phyloP scores from a whole-genome alignment of 2,113 vertebrate genomes.

The Pterocles gutturalis region DNA sequence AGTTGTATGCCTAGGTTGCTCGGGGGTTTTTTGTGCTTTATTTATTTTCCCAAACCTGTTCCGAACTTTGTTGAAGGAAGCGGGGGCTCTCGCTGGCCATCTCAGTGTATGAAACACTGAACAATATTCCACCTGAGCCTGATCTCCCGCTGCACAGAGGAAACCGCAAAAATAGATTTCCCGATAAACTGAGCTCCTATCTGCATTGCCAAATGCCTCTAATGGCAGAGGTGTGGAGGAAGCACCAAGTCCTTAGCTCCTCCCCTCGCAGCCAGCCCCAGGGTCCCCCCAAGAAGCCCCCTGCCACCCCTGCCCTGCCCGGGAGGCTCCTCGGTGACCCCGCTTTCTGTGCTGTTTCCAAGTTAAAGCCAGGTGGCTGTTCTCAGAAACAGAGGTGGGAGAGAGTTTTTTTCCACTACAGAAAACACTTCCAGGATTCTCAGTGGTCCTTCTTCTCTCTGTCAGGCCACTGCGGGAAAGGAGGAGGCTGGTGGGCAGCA shows the following conservation, averaged over 20 bases:
- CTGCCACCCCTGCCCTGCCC: not conserved
- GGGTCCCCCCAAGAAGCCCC: not conserved
- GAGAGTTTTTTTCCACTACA: not conserved
- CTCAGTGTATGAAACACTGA: not conserved
- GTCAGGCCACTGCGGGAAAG: not conserved
- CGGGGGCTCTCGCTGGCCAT: not conserved
- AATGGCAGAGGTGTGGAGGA: not conserved
- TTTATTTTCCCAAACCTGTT: not conserved
- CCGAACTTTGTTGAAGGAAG: not conserved
- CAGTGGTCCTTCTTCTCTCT: not conserved
- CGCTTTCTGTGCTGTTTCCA: not conserved
- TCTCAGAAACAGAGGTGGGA: not conserved
- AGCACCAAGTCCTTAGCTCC: not conserved
- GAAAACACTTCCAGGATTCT: not conserved
- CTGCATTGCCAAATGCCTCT: rapidly evolving
- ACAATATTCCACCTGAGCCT: not conserved
- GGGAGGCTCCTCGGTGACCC: not conserved
- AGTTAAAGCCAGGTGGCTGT: not conserved
- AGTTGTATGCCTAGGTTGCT: too few relatives aligned
- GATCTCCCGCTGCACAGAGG: not conserved
- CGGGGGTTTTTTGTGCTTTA: not conserved
- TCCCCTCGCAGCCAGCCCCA: not conserved
- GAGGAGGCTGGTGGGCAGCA: not conserved
- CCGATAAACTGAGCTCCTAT: not conserved
- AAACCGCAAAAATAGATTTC: not conserved